Conservation (phyloP, 2,113 vertebrate species). For the Chlorodrepanis virens region DNA sequence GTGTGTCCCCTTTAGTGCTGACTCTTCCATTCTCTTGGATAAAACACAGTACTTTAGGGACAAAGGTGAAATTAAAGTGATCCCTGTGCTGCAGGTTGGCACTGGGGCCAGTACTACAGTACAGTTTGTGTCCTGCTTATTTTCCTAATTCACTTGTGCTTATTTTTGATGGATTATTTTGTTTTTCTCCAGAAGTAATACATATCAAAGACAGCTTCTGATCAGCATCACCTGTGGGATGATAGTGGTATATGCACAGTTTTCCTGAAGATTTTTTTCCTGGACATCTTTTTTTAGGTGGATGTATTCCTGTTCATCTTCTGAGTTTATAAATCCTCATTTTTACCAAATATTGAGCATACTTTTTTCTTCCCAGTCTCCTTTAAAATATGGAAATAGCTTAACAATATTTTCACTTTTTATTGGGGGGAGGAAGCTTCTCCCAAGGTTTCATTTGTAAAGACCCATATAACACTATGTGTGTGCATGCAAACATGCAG, state of each 20-base stretch:
- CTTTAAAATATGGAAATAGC: not conserved
- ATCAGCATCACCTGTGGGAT: not conserved
- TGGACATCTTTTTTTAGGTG: not conserved
- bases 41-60: not conserved
- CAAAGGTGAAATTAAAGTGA: not conserved
- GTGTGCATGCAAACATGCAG: rapidly evolving
- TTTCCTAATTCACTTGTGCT: not conserved
- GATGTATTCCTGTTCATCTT: not conserved
- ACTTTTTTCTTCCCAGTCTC: rapidly evolving
- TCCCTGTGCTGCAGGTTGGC: not conserved
- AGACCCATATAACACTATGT: not conserved
- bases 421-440: not conserved
- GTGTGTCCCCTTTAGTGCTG: not conserved
- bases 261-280: not conserved
- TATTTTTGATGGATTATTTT: not conserved
- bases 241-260: not conserved
- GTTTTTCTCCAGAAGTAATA: not conserved
- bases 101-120: rapidly evolving
- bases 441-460: not conserved
- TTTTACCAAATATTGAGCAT: not conserved
- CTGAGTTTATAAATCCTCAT: not conserved
- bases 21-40: not conserved
- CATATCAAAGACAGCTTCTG: not conserved
- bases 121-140: not conserved
- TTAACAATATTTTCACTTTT: not conserved